phyloP scores from a whole-genome alignment of 2,797 vertebrate species.

The Anableps anableps region DNA sequence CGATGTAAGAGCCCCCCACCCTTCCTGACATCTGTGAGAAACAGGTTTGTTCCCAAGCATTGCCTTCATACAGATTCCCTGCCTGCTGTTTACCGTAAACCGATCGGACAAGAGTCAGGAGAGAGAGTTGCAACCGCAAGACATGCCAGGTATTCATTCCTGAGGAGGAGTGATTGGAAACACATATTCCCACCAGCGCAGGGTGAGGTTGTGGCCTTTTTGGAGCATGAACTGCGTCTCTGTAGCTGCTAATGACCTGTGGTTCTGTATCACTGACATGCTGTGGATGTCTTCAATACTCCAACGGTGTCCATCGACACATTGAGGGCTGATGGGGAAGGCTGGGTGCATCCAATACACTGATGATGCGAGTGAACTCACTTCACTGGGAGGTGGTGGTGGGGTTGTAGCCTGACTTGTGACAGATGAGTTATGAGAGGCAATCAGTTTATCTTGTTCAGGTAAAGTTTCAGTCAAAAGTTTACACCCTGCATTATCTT shows the following conservation, averaged over 20 bases:
- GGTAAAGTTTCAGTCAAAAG: too few species aligned
- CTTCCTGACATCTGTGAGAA: conserved; percentile 55
- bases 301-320: conserved; percentile 65
- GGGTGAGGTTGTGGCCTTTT: conserved; percentile 69
- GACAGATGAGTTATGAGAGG: conserved; percentile 31
- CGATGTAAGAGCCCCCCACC: conserved; percentile 63
- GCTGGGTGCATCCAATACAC: conserved; percentile 32
- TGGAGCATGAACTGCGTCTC: conserved; percentile 53
- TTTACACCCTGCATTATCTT: too few species aligned
- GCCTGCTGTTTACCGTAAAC: conserved; percentile 70
- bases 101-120: conserved; percentile 48
- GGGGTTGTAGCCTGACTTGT: conserved; percentile 9
- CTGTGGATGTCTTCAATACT: conserved; percentile 71
- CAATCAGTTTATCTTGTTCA: conserved; percentile 44
- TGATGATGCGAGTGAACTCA: conserved; percentile 45
- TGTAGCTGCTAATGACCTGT: conserved; percentile 61
- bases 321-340: conserved; percentile 22
- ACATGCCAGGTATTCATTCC: conserved; percentile 70
- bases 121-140: conserved; percentile 22
- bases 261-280: conserved; percentile 66
- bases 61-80: conserved; percentile 28
- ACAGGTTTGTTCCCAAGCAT: conserved; percentile 41
- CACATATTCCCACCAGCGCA: conserved; percentile 60
- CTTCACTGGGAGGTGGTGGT: conserved; percentile 1
- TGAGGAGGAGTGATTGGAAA: conserved; percentile 62